A percentile compares a stretch with the other conserved stretches of the same genome.
These are phyloP conservation scores for Hetaerina americana DNA, from an alignment of 1,140 invertebrate genomes.

Conservation along the genomic window DNA sequence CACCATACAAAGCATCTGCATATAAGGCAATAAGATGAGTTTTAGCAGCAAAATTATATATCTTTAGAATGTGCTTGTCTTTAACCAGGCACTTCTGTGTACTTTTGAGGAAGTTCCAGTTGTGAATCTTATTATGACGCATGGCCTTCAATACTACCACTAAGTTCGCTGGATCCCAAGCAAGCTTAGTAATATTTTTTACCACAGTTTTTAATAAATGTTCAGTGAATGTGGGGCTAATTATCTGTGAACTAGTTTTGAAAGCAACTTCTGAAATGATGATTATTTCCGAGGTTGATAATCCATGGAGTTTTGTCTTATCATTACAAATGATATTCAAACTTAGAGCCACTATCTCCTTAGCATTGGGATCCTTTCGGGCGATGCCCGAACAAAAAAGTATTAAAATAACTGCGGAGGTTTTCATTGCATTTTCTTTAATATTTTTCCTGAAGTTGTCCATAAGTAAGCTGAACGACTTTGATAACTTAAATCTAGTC, in stretches of 20 bases:
- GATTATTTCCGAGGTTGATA: neutral
- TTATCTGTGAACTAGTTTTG: neutral
- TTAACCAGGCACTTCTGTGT: neutral
- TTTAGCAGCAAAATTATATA: neutral
- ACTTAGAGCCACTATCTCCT: neutral
- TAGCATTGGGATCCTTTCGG: neutral
- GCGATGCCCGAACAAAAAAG: neutral
- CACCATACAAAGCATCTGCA: neutral
- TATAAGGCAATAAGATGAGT: neutral
- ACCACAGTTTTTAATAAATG: neutral
- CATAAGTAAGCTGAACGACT: neutral
- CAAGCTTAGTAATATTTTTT: neutral
- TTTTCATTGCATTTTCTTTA: neutral
- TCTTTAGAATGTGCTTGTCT: neutral
- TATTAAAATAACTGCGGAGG: neutral
- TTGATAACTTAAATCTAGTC: neutral
- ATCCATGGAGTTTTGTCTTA: neutral
- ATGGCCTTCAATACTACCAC: neutral
- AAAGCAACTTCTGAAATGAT: neutral
- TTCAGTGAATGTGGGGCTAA: neutral
- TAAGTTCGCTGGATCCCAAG: neutral
- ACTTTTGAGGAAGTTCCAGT: neutral
- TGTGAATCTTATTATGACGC: neutral
- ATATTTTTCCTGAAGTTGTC: neutral
- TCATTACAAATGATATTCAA: neutral